phyloP scores from a whole-genome alignment of 2,113 vertebrate genomes.

The Channa argus region DNA sequence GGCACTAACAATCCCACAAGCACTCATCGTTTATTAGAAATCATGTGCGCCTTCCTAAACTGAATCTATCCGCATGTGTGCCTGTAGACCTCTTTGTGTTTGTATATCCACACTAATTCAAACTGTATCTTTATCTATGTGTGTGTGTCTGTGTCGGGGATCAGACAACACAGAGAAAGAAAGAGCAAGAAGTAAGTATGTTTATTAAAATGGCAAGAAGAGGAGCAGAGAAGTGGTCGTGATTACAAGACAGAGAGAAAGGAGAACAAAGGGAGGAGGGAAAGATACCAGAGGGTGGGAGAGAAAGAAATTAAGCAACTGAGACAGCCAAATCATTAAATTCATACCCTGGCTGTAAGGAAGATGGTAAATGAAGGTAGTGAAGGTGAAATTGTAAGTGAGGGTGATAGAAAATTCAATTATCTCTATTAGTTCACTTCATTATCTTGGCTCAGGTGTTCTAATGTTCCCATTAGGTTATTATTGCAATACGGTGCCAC shows the following conservation, averaged over 20 bases:
- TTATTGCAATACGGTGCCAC: not conserved
- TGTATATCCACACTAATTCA: no score
- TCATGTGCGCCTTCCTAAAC: not conserved
- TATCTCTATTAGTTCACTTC: constrained; percentile 60
- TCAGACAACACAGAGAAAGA: not conserved
- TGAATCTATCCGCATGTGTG: not conserved
- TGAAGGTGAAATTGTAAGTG: constrained; percentile 60
- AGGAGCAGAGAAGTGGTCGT: not conserved
- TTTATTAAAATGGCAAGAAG: not conserved
- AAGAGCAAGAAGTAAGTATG: not conserved
- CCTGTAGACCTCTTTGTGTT: not conserved
- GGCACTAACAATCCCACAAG: constrained; percentile 8
- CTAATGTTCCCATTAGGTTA: constrained; percentile 37
- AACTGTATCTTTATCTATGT: not conserved
- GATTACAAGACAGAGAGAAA: no score
- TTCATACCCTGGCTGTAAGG: constrained; percentile 41
- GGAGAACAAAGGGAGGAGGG: not conserved
- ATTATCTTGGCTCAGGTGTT: constrained; percentile 56
- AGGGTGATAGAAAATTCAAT: constrained; percentile 62
- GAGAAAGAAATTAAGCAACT: constrained; percentile 38
- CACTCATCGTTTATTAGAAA: constrained; percentile 3
- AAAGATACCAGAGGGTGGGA: constrained; percentile 1
- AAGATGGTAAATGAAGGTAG: constrained; percentile 47
- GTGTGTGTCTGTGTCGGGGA: not conserved
- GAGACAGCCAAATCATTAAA: constrained; percentile 54